Evolutionary conservation across 2,888 invertebrate species (phyloP), one percentile per base, ranked within the genome.

Genomic region (Malthinus seriepunctatus): DNA sequence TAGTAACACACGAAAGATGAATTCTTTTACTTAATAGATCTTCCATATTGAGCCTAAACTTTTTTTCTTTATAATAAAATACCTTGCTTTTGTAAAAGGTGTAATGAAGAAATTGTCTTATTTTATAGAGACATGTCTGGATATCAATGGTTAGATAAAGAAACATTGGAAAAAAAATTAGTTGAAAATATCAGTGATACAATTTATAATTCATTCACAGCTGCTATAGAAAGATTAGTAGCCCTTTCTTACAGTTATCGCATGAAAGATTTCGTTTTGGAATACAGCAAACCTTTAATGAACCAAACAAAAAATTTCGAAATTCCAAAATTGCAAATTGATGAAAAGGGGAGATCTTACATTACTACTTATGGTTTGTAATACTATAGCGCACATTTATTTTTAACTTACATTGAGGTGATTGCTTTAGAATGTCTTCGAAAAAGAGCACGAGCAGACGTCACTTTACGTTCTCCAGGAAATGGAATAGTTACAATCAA

Each of bases 401-500:
- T 50, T n/a, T 42, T 33, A 6, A 32, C 5, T 6, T 52, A 15
- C 34, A 11, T 48, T 61, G 54, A 68, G 15, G 34, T 42, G 9
- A 10, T 35, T 31, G 9, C 74, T 76, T 34, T 62, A 86, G 86
- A 88, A 77, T 90, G 90, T 73, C 75, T 84, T 51, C 83, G 91
- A 60, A 93, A 93, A 78, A 79, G 80, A 57, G 86, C 91, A 0
- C 81, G 84, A 67, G 95, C 89, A 1, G 83, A 86, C 75, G 94
- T 96, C 0, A 92, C 88, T n/a, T 80, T 97, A 7, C 83, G 82
- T 60, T 85, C 86, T 8, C 90, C 93, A 14, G 97, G 97, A 9
- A 87, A 89, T 48, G 97, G 97, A 1, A 84, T 87, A 73, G 84
- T 96, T 52, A 83, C 81, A 31, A 89, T 97, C 52, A 96, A 97